Base-by-base conservation (phyloP, 2,888 invertebrate genomes). In the Cyclophora punctaria region DNA sequence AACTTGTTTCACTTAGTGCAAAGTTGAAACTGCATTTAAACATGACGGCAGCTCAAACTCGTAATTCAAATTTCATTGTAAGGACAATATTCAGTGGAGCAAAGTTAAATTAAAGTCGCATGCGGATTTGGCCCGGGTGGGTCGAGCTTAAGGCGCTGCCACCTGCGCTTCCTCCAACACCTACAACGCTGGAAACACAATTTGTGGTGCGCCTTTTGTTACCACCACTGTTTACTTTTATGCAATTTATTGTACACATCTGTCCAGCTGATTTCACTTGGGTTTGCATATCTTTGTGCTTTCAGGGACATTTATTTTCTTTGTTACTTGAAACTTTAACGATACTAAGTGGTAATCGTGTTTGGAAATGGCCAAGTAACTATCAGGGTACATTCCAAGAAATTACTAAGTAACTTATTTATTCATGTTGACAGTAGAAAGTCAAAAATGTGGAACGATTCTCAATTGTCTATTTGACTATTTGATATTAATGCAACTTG, bases 81-180 rank as follows among this genome's bases (percentile, higher is more conserved):
- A 75, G 74, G 73, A 78, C 79, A 75, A 82, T 78, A 79, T 80
- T 77, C 75, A 78, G 77, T 77, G 73, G 69, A 74, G 79, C 78
- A 75, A 86, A 87, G 83, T 87, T 86, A 87, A 86, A 86, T 87
- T 81, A 84, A 85, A 87, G 81, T 83, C 79, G 76, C 69, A 74
- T 76, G 73, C 78, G 82, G 83, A 83, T 83, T 83, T 79, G 71
- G 77, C 67, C 73, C 70, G 69, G 76, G 75, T 74, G 70, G 74
- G 67, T 67, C 63, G 63, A 75, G 83, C 82, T 83, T 78, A 83
- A 77, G 78, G 70, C 67, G 63, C 58, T 60, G 67, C 73, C 84
- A 85, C 83, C 84, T 84, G 86, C 80, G 69, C 74, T 63, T 20
- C 64, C 55, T 60, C 49, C 35, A 61, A 56, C 62, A 72, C 71